phyloP scores from a whole-genome alignment of 2,888 invertebrate genomes.

The Clostera curtula region DNA sequence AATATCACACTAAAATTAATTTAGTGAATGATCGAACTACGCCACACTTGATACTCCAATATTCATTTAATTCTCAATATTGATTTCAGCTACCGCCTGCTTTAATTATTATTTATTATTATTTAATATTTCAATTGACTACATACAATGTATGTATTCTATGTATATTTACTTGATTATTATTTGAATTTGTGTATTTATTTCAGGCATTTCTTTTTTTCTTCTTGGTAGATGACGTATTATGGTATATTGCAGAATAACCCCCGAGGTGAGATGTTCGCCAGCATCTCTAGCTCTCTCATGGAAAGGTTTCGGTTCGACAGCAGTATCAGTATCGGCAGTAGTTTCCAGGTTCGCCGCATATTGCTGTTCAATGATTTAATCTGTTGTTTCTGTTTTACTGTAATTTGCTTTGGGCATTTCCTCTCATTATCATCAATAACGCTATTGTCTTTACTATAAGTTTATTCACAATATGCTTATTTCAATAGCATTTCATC shows the following conservation, averaged over 20 bases:
- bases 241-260: slow-evolving; percentile 78
- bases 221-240: slow-evolving; percentile 28
- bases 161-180: slow-evolving; percentile 12
- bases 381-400: slow-evolving; percentile 27
- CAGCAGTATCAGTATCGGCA: slow-evolving; percentile 83
- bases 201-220: slow-evolving; percentile 32
- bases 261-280: slow-evolving; percentile 87
- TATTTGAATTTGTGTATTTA: slow-evolving; percentile 37
- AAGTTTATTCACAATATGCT: too few species aligned
- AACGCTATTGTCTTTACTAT: too few species aligned
- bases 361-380: slow-evolving; percentile 53
- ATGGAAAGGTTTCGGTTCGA: slow-evolving; percentile 87
- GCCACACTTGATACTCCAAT: too few species aligned
- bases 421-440: slow-evolving; percentile 15
- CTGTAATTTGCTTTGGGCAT: slow-evolving; percentile 9
- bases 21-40: too few species aligned
- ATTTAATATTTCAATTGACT: slow-evolving; percentile 6
- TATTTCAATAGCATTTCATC: too few species aligned
- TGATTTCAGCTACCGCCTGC: too few species aligned
- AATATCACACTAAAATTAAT: too few species aligned
- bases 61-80: too few species aligned
- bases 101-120: slow-evolving; percentile 8
- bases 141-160: slow-evolving; percentile 14
- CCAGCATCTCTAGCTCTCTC: slow-evolving; percentile 86
- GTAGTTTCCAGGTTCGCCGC: slow-evolving; percentile 82